These are phyloP conservation scores for Xiphophorus couchianus DNA, from an alignment of 2,113 vertebrate species.

Conservation along the genomic window DNA sequence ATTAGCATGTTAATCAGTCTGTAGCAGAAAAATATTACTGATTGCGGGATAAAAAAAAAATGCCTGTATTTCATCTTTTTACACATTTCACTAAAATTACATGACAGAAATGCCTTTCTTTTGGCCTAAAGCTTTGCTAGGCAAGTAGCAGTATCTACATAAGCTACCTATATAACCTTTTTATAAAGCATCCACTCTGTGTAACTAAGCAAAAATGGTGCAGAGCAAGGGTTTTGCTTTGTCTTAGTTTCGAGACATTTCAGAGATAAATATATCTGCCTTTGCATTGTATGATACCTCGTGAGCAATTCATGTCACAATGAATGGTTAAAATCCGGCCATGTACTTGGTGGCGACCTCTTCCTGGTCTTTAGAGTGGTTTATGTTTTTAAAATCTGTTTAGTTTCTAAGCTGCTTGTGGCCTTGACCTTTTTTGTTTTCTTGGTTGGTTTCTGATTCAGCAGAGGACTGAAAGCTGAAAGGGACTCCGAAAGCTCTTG, in stretches of 20 bases:
- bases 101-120: not conserved
- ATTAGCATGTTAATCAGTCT: constrained; percentile 26
- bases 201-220: too few relatives aligned
- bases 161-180: too few relatives aligned
- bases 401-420: not conserved
- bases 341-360: too few relatives aligned
- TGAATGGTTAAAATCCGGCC: too few relatives aligned
- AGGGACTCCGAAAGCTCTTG: not conserved
- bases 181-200: too few relatives aligned
- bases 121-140: not conserved
- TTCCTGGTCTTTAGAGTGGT: not conserved
- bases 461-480: not conserved
- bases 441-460: not conserved
- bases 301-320: too few relatives aligned
- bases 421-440: not conserved
- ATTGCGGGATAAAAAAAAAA: not conserved
- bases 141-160: too few relatives aligned
- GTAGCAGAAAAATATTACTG: not conserved
- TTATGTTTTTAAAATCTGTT: not conserved
- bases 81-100: not conserved
- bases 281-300: too few relatives aligned
- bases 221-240: too few relatives aligned
- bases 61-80: not conserved
- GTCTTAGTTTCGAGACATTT: too few relatives aligned
- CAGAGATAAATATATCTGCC: too few relatives aligned